Percentiles rank a stretch among this genome's conserved stretches.
These are phyloP conservation scores for Cheilosia variabilis DNA, from an alignment of 2,888 invertebrate species.

Conservation along the genomic window DNA sequence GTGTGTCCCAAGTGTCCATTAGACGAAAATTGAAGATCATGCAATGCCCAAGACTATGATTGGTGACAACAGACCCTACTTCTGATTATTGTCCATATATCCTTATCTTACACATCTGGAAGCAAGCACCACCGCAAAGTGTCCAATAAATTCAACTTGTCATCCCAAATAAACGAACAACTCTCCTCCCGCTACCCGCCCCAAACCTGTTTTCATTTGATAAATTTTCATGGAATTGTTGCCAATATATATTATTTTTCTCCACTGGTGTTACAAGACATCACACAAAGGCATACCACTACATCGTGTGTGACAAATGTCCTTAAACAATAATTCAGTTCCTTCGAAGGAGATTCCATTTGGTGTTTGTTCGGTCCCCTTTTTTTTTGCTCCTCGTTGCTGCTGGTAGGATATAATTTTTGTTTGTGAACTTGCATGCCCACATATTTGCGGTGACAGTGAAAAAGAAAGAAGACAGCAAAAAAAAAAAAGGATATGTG, in stretches of 20 bases:
- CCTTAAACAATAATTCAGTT: constrained; percentile 72
- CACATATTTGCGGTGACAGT: constrained; percentile 71
- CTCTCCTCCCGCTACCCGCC: constrained; percentile 18
- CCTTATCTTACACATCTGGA: constrained; percentile 11
- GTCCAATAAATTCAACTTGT: constrained; percentile 72
- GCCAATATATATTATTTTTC: constrained; percentile 43
- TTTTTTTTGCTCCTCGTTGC: too few relatives aligned
- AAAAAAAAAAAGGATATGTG: constrained; percentile 39
- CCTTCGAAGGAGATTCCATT: constrained; percentile 44
- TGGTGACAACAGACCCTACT: background rate
- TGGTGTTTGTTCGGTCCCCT: background rate
- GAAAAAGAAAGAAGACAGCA: constrained; percentile 12
- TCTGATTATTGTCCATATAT: constrained; percentile 1
- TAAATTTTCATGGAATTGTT: constrained; percentile 63
- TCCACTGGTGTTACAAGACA: constrained; percentile 42
- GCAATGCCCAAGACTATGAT: constrained; percentile 5
- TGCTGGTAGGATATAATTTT: constrained; percentile 58
- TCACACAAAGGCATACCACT: constrained; percentile 29
- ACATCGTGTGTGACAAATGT: constrained; percentile 74
- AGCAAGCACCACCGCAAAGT: constrained; percentile 57
- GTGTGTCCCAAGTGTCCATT: constrained; percentile 11
- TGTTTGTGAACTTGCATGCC: constrained; percentile 64
- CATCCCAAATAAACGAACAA: constrained; percentile 62
- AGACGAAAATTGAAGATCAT: constrained; percentile 9
- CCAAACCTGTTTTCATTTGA: constrained; percentile 43